These are phyloP conservation scores for Corythornis cristatus DNA, from an alignment of 2,113 vertebrate genomes.

Conservation along the genomic window DNA sequence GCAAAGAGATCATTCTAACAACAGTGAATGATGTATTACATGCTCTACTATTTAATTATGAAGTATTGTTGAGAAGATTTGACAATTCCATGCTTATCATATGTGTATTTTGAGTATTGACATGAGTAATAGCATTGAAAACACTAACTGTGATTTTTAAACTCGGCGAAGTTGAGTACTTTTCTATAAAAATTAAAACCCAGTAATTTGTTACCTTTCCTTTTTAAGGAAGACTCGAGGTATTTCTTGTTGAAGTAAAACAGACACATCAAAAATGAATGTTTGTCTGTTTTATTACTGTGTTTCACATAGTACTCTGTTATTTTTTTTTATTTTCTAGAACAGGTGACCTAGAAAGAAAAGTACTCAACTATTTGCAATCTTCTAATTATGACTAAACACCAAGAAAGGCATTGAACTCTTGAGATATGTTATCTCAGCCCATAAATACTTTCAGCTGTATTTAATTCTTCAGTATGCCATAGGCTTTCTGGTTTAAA, in stretches of 20 bases:
- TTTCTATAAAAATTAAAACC: background rate
- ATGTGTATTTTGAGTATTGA: background rate
- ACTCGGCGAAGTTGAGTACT: background rate
- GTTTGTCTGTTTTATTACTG: background rate
- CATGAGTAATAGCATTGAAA: background rate
- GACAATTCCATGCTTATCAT: background rate
- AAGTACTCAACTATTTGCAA: background rate
- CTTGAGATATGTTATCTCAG: background rate
- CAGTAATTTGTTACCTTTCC: background rate
- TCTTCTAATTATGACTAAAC: background rate
- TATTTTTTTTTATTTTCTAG: background rate
- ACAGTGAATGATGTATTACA: background rate
- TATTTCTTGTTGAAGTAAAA: background rate
- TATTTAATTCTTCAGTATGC: background rate
- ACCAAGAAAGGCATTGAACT: background rate
- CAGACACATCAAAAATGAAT: background rate
- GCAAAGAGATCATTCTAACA: background rate
- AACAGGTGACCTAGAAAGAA: background rate
- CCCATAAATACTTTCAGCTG: background rate
- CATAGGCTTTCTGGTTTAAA: background rate
- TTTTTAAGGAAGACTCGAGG: background rate
- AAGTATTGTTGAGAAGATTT: background rate
- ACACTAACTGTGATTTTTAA: background rate
- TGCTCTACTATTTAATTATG: background rate
- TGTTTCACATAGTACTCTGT: background rate